These are phyloP conservation scores for Conomelus anceps DNA, from an alignment of 2,888 invertebrate genomes.

Conservation along the genomic window DNA sequence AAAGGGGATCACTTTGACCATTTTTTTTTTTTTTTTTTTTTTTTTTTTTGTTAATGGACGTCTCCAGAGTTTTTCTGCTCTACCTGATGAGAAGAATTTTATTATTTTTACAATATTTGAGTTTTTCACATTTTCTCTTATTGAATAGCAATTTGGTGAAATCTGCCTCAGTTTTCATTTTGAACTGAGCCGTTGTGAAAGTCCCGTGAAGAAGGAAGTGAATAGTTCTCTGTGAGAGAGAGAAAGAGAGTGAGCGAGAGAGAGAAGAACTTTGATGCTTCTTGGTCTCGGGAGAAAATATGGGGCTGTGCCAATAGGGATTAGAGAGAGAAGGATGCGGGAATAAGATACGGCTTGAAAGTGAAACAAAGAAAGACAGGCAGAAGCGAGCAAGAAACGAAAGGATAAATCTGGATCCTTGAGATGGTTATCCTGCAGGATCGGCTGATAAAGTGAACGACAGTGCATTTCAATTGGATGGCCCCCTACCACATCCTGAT, in stretches of 20 bases:
- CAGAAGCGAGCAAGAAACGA: background rate
- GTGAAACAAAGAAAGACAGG: background rate
- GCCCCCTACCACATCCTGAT: background rate
- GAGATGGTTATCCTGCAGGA: background rate
- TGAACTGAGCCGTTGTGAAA: too few relatives aligned
- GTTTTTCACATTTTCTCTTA: too few relatives aligned
- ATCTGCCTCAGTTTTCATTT: background rate
- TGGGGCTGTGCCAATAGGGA: background rate
- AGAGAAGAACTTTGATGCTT: background rate
- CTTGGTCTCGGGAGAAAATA: background rate
- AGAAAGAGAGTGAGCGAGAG: background rate
- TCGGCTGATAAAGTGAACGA: background rate
- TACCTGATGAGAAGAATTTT: too few relatives aligned
- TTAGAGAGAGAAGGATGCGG: background rate
- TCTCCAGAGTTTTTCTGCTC: too few relatives aligned
- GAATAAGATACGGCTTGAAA: background rate
- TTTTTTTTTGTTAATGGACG: too few relatives aligned
- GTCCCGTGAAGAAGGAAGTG: too few relatives aligned
- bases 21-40: too few relatives aligned
- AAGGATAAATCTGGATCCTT: background rate
- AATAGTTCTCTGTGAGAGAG: background rate
- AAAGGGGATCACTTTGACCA: too few relatives aligned
- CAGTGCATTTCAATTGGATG: background rate
- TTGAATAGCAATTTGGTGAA: background rate
- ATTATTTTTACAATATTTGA: too few relatives aligned